These are phyloP conservation scores for Stenolophus ochropezus DNA, from an alignment of 2,888 invertebrate genomes.

Conservation along the genomic window DNA sequence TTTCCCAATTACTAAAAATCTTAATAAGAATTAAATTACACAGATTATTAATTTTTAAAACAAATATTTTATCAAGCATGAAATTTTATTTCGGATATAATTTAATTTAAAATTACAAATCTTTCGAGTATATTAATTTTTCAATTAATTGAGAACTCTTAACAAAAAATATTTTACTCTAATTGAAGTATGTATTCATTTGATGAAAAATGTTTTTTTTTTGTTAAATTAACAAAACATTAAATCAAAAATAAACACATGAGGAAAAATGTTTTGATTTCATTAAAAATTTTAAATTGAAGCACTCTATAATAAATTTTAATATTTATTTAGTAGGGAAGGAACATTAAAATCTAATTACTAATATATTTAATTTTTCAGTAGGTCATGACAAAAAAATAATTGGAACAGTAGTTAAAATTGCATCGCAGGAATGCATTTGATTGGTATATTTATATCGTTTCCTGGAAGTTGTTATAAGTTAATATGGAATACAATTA, in stretches of 20 bases:
- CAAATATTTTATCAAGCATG: background rate
- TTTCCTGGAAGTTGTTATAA: slow-evolving; percentile 11
- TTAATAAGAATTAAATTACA: background rate
- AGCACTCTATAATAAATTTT: background rate
- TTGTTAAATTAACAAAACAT: background rate
- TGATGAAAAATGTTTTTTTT: background rate
- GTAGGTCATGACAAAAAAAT: background rate
- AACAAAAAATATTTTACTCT: background rate
- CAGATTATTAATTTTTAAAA: background rate
- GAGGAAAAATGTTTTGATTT: background rate
- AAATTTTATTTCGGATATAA: background rate
- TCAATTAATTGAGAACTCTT: background rate
- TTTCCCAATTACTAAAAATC: background rate
- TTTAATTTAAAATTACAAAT: background rate
- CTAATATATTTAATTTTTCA: background rate
- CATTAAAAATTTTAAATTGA: background rate
- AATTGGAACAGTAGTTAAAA: background rate
- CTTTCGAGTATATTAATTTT: background rate
- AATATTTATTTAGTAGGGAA: background rate
- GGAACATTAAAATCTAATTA: background rate
- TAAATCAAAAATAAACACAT: background rate
- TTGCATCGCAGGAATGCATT: background rate
- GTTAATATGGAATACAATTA: slow-evolving; percentile 27
- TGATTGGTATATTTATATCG: slow-evolving; percentile 1
- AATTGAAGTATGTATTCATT: background rate